A percentile compares a stretch with the other conserved stretches of the same genome.
Evolutionary conservation across 2,888 invertebrate species (phyloP).

Genomic region (Eupithecia dodoneata): DNA sequence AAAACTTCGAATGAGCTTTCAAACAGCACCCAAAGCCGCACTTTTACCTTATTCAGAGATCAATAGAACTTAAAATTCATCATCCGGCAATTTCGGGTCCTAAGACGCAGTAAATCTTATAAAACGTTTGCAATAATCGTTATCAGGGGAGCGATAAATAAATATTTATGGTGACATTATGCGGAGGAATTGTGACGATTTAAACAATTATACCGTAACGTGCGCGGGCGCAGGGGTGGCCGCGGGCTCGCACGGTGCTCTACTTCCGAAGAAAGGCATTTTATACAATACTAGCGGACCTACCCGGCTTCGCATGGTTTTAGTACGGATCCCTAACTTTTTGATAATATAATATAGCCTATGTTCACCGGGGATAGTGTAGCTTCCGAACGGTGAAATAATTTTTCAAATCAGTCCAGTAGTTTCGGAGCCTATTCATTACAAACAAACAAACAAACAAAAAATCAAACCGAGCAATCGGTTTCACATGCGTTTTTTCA

Average conservation of each 20-base stretch:
- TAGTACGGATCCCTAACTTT: too few species aligned
- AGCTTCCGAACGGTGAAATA: too few species aligned
- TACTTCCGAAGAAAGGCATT: background rate
- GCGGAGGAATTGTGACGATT: slow-evolving; percentile 78
- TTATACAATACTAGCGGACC: too few species aligned
- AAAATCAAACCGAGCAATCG: too few species aligned
- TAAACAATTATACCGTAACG: slow-evolving; percentile 76
- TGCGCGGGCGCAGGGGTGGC: slow-evolving; percentile 63
- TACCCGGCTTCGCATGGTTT: too few species aligned
- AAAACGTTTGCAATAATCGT: slow-evolving; percentile 54
- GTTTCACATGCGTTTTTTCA: too few species aligned
- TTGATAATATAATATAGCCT: too few species aligned
- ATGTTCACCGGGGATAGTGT: too few species aligned
- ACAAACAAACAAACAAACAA: too few species aligned
- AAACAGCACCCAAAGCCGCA: background rate
- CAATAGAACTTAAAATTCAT: slow-evolving; percentile 23
- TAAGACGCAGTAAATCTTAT: slow-evolving; percentile 56
- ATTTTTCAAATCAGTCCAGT: too few species aligned
- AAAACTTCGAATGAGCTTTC: background rate
- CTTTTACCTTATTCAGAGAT: background rate
- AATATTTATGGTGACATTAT: slow-evolving; percentile 74
- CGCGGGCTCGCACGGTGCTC: slow-evolving; percentile 38
- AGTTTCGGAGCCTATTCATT: too few species aligned
- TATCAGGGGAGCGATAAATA: slow-evolving; percentile 67
- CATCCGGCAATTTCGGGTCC: slow-evolving; percentile 23